Evolutionary conservation across 1,140 invertebrate genomes (phyloP).

Genomic region (Drosophila repletoides): DNA sequence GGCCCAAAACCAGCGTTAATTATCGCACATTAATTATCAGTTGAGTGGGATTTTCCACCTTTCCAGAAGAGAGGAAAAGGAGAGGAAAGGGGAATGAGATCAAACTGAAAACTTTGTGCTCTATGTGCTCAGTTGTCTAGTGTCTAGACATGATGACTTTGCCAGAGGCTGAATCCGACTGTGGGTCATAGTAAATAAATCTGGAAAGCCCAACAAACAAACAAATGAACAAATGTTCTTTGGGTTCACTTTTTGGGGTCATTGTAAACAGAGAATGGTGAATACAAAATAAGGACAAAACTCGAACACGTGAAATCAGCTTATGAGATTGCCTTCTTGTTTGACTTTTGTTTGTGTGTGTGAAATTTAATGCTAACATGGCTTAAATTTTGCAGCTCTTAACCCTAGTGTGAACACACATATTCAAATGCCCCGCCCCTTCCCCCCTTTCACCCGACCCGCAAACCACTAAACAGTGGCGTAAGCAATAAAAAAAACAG

Average conservation of each 20-base stretch:
- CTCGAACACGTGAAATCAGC: constrained; percentile 68
- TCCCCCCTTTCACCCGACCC: too few species aligned
- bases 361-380: constrained; percentile 41
- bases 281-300: constrained; percentile 48
- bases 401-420: not conserved
- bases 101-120: constrained; percentile 6
- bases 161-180: constrained; percentile 30
- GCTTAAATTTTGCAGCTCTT: constrained; percentile 39
- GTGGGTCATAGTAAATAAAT: constrained; percentile 63
- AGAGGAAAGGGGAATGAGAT: not conserved
- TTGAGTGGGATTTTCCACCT: not conserved
- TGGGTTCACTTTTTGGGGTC: too few species aligned
- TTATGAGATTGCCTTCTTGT: constrained; percentile 57
- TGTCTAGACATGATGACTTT: constrained; percentile 69
- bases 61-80: not conserved
- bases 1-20: constrained; percentile 10
- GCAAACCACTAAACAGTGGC: too few species aligned
- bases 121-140: constrained; percentile 66
- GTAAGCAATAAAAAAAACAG: too few species aligned
- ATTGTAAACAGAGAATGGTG: constrained; percentile 59
- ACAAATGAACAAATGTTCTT: constrained; percentile 66
- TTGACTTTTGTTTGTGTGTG: constrained; percentile 50
- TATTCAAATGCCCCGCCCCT: not conserved
- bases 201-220: constrained; percentile 22
- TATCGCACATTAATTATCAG: constrained; percentile 22